Evolutionary conservation across 1,140 invertebrate genomes (phyloP).

Genomic region (Arctopsyche grandis): DNA sequence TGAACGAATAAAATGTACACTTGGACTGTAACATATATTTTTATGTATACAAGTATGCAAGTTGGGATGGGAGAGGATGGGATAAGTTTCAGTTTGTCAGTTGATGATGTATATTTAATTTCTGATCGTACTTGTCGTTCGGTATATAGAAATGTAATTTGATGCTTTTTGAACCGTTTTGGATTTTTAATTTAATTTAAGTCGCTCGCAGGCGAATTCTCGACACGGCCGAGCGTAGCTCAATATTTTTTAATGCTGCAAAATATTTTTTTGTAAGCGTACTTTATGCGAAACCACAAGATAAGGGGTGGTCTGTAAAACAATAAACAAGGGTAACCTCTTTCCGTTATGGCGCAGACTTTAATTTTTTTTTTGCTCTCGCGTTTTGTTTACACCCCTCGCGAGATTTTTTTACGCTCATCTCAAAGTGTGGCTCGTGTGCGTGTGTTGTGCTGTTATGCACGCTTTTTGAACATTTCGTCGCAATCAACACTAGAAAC

Average conservation of each 20-base stretch:
- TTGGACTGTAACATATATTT: too few species aligned
- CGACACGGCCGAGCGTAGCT: background rate
- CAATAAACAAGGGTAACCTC: conserved; percentile 49
- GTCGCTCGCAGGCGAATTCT: background rate
- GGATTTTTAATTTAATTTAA: background rate
- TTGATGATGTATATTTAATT: background rate
- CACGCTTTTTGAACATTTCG: background rate
- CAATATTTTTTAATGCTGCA: background rate
- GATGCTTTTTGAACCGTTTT: background rate
- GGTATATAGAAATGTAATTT: background rate
- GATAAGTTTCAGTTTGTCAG: too few species aligned
- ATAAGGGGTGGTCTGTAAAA: conserved; percentile 19
- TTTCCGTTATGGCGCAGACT: conserved; percentile 40
- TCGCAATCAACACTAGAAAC: conserved; percentile 14
- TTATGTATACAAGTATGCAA: too few species aligned
- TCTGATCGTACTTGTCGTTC: background rate
- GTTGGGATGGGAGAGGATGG: too few species aligned
- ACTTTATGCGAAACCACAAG: conserved; percentile 36
- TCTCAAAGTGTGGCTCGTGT: conserved; percentile 17
- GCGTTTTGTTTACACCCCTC: conserved; percentile 55
- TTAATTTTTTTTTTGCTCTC: conserved; percentile 58
- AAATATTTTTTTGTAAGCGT: conserved; percentile 35
- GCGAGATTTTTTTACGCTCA: conserved; percentile 62
- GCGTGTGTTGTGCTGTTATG: background rate
- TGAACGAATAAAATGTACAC: too few species aligned